Evolutionary conservation across 2,797 vertebrate genomes (phyloP).

Genomic region (Gallinago solitaria): DNA sequence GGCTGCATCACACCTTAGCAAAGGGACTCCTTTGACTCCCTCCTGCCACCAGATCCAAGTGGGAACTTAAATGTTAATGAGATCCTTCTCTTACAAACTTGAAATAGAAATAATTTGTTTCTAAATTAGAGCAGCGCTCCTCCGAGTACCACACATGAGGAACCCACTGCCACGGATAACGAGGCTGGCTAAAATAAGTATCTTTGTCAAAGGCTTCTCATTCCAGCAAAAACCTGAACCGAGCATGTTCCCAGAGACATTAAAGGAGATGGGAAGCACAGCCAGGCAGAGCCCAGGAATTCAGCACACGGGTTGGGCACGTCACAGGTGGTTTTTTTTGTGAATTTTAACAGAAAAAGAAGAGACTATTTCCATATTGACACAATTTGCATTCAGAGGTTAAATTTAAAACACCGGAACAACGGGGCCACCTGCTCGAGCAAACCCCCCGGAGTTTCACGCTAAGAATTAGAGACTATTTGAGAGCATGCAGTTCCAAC

Average conservation of each 20-base stretch:
- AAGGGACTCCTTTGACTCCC: neutral
- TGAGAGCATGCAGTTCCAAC: neutral
- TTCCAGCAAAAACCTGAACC: neutral
- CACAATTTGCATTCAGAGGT: neutral
- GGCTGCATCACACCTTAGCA: neutral
- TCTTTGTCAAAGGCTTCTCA: neutral
- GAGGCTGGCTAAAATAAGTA: neutral
- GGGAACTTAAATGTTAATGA: conserved; percentile 5
- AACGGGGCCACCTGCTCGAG: neutral
- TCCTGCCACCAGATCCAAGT: neutral
- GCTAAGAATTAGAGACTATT: fast-evolving
- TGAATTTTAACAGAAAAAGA: neutral
- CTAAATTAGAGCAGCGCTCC: neutral
- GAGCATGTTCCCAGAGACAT: neutral
- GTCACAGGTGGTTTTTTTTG: no score
- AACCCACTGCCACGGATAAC: neutral
- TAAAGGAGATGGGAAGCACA: neutral
- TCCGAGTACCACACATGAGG: neutral
- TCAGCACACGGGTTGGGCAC: fast-evolving
- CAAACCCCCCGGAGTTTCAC: neutral
- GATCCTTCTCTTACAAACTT: neutral
- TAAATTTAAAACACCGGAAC: neutral
- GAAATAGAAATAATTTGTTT: conserved; percentile 16
- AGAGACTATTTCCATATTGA: fast-evolving
- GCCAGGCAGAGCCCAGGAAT: neutral